Base-by-base conservation (phyloP, 2,113 vertebrate species). In the Peucedramus taeniatus region DNA sequence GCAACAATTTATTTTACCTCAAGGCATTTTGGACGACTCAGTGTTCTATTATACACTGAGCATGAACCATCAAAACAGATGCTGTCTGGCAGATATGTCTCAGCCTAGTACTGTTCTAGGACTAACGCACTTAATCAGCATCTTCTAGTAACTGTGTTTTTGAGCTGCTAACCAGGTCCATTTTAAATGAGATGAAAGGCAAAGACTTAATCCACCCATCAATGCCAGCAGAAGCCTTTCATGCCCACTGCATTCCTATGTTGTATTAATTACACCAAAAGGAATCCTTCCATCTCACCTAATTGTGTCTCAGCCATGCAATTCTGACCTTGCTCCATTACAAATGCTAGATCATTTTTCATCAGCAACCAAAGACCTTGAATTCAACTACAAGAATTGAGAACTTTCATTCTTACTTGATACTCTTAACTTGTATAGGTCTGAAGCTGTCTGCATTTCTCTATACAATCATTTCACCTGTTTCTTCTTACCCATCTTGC, bases 31-130 rank as follows among this genome's bases (percentile, higher is more conserved):
- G 93, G 94, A 94, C 0, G 3, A 91, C 89, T 91, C 11, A 11
- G 42, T 79, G 70, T 83, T 97, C 82, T 96, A 77, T 96, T 95
- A 95, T 94, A 87, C 69, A 90, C 78, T 85, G 75, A 96, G 76
- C 27, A 77, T 54, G 79, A 95, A 82, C 64, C 5, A 2, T 77
- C 91, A 77, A 92, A 94, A 92, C 82, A 91, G 87, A 83, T 70
- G 82, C 75, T 93, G 90, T 47, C 86, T 95, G 93, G 89, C 91
- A 89, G 80, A 86, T 93, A 83, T n/a, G 39, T 88, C 85, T 74
- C 59, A 80, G 50, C 23, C 79, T 66, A 63, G 54, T 15, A 56
- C 64, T 75, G 54, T 92, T 94, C 85, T 85, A 95, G 66, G 90
- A 95, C 75, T 96, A 66, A 87, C 2, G 7, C 45, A 83, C 77